Evolutionary conservation across 2,797 vertebrate species (phyloP), one percentile per base, ranked within the genome.

Genomic region (Sternotherus odoratus): DNA sequence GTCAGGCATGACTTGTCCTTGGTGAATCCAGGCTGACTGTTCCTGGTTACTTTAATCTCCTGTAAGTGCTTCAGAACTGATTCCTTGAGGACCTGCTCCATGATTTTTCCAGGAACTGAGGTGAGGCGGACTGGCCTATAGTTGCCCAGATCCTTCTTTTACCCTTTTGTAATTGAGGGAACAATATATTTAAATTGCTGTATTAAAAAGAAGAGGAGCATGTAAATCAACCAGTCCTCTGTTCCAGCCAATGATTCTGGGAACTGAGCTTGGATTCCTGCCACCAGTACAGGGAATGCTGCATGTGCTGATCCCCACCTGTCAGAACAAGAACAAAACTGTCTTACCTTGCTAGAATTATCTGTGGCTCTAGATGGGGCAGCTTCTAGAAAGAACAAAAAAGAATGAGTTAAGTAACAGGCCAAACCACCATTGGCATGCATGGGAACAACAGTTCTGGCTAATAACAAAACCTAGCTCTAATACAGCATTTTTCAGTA

Each of bases 351-450:
- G 6, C 54, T 48, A 36, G 48, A 43, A 8, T 24, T 26, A 30
- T 36, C 66, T 2, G 0, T 12, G n/a, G 39, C 9, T 69, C 13
- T 16, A 82, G 36, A 49, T 75, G 90, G 69, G 30, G 23, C 2
- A 1, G 69, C 21, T 86, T 72, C 91, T 92, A 80, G 53, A 82
- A 89, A 92, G 24, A 83, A 36, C 9, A n/a, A 79, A 56, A 86
- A 49, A 72, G 23, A 79, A 8, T 0, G 0, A 63, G 26, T 78
- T 66, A 57, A 75, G 77, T 72, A 57, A 57, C 49, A 9, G 60
- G 33, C 0, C 0, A 1, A 77, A 63, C 56, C n/a, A 33, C 0
- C 4, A 51, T 56, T 60, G 72, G 10, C 28, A 80, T 1, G 0
- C 16, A 36, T 1, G 16, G 77, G 56, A 82, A 48, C 5, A 43